Evolutionary conservation across 2,113 vertebrate genomes (phyloP).

Genomic region (Cheirogaleus medius): DNA sequence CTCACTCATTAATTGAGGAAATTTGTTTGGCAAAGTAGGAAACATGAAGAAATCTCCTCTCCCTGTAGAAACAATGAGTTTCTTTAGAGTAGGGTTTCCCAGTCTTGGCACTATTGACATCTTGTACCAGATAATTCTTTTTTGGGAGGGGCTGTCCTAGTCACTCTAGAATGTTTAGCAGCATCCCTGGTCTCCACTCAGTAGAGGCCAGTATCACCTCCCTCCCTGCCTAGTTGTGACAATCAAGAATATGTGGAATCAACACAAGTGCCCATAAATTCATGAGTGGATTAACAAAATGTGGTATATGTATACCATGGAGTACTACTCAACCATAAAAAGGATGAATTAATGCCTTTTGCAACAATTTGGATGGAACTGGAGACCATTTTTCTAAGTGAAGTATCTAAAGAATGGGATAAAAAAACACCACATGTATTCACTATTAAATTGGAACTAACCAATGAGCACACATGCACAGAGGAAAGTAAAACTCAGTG

Average conservation of each 20-base stretch:
- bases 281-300: too few relatives aligned
- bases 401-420: too few relatives aligned
- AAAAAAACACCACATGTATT: too few relatives aligned
- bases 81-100: background rate
- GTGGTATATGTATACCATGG: too few relatives aligned
- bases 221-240: background rate
- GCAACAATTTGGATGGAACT: too few relatives aligned
- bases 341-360: too few relatives aligned
- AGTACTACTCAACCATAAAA: too few relatives aligned
- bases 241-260: background rate
- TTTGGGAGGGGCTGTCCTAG: background rate
- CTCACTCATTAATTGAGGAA: background rate
- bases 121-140: background rate
- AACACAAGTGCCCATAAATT: too few relatives aligned
- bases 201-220: background rate
- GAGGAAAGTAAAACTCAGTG: too few relatives aligned
- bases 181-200: background rate
- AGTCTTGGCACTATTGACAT: background rate
- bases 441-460: too few relatives aligned
- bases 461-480: too few relatives aligned
- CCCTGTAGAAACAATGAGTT: background rate
- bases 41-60: background rate
- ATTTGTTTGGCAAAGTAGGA: background rate
- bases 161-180: background rate
- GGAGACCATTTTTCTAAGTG: too few relatives aligned